Base-by-base conservation (phyloP, 2,113 vertebrate genomes). In the Pterocles orientalis region DNA sequence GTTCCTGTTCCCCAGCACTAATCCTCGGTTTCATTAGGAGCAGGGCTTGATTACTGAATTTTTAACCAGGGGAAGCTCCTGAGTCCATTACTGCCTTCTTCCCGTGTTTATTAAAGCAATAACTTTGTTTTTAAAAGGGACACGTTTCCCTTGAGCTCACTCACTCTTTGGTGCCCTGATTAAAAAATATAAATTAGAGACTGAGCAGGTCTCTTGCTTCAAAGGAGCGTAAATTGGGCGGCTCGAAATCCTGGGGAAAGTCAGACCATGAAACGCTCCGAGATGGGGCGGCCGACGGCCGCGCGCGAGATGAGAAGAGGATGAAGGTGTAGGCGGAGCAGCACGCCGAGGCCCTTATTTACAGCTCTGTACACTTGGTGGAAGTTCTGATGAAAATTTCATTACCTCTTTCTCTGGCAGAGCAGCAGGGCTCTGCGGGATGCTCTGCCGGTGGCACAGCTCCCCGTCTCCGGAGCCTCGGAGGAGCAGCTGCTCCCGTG, bases 81-180 rank as follows among this genome's bases (percentile, higher is more conserved):
- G 8, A 14, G 61, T 54, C 89, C 48, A 28, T 86, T 58, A 73
- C 58, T 31, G 50, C 87, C 88, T 97, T 51, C 48, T 26, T 88
- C 71, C 90, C 62, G 6, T 53, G 78, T 76, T 97, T 98, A 97
- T 98, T 97, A 97, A 97, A 98, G 95, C 95, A 93, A 96, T 97
- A 97, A 97, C 88, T 98, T 97, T 93, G 88, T 93, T 97, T 96
- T 95, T 94, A 96, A 91, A 95, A 77, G 92, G 94, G 86, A 77
- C 62, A n/a, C 60, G 83, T 51, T 91, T 96, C 95, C 96, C 79
- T 61, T 61, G 92, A 92, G 95, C 93, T 54, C 69, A 51, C 43
- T 57, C 87, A 76, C 61, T 57, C 26, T 47, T 90, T 43, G 60
- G 39, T 60, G 68, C 71, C 79, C 92, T 97, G 95, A 97, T 98